Evolutionary conservation across 2,888 invertebrate genomes (phyloP).

Genomic region (Lissonota sp.): DNA sequence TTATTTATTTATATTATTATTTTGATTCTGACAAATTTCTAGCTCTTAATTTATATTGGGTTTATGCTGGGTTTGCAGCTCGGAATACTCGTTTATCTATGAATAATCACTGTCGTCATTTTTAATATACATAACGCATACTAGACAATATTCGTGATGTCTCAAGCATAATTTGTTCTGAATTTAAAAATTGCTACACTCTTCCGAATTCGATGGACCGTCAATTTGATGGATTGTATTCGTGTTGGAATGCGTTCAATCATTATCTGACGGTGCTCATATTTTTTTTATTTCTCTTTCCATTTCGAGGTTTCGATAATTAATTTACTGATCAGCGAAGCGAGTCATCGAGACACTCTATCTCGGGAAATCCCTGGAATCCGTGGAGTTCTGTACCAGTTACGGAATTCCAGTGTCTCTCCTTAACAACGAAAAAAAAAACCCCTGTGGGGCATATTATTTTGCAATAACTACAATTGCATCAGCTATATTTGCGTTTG

Average conservation of each 20-base stretch:
- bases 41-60: too few species aligned
- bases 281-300: slow-evolving; percentile 4
- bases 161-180: too few species aligned
- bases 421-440: background rate
- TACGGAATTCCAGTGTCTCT: slow-evolving; percentile 31
- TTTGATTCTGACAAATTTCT: too few species aligned
- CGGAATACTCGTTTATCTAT: too few species aligned
- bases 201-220: slow-evolving; percentile 18
- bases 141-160: too few species aligned
- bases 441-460: slow-evolving; percentile 8
- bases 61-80: too few species aligned
- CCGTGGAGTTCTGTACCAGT: slow-evolving; percentile 34
- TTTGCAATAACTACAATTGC: slow-evolving; percentile 22
- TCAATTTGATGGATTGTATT: slow-evolving; percentile 9
- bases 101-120: too few species aligned
- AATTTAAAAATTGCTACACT: background rate
- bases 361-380: slow-evolving; percentile 48
- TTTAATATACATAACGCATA: too few species aligned
- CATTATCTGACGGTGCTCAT: slow-evolving; percentile 10
- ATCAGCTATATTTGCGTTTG: background rate
- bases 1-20: too few species aligned
- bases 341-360: slow-evolving; percentile 49
- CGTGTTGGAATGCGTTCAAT: slow-evolving; percentile 43
- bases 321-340: slow-evolving; percentile 28
- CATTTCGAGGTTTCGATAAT: slow-evolving; percentile 41